These are phyloP conservation scores for Sarcoramphus papa DNA, from an alignment of 2,797 vertebrate species.

Conservation along the genomic window DNA sequence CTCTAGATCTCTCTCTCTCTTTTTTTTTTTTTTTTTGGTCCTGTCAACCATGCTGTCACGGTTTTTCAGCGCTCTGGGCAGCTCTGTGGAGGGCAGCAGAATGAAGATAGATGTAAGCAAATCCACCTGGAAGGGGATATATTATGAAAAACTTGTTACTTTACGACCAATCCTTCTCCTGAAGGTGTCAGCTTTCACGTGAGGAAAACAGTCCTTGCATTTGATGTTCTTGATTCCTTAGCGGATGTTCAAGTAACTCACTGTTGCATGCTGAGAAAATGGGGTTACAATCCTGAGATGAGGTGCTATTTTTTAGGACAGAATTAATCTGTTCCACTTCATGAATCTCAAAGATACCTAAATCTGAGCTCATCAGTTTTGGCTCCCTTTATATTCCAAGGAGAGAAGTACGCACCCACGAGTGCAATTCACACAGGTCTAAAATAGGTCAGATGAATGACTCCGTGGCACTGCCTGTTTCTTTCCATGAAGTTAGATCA, in stretches of 20 bases:
- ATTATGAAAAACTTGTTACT: neutral
- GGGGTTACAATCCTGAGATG: neutral
- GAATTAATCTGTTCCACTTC: neutral
- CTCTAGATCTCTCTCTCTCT: neutral
- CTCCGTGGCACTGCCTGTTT: neutral
- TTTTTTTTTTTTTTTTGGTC: neutral
- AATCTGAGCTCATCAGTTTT: neutral
- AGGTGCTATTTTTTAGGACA: neutral
- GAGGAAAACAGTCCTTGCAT: neutral
- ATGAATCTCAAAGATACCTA: neutral
- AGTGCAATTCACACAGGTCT: neutral
- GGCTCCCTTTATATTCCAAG: neutral
- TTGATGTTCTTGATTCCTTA: neutral
- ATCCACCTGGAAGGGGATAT: neutral
- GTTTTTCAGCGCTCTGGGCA: neutral
- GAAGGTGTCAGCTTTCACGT: fast-evolving
- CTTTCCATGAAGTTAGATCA: neutral
- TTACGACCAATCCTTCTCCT: neutral
- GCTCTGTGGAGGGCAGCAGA: neutral
- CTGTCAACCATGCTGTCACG: fast-evolving
- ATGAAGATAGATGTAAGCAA: neutral
- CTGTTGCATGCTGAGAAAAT: neutral
- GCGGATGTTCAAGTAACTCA: neutral
- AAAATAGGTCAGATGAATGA: neutral
- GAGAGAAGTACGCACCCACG: neutral